phyloP scores from a whole-genome alignment of 2,797 vertebrate species.

The Clarias platycephalus region DNA sequence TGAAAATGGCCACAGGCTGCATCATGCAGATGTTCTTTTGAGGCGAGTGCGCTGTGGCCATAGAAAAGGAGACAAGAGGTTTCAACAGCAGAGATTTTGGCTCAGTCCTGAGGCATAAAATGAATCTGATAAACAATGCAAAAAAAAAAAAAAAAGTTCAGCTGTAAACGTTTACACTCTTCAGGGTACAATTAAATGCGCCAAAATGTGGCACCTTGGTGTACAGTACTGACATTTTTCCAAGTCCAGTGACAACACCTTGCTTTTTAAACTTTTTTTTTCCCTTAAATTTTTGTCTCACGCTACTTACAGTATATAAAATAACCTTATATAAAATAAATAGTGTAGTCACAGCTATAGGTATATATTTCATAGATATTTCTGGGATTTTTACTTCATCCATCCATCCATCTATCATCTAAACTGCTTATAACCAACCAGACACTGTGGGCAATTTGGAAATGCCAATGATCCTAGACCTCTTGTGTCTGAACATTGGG shows the following conservation, averaged over 20 bases:
- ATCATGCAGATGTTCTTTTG: conserved; percentile 46
- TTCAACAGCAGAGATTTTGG: conserved; percentile 73
- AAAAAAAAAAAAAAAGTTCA: background rate
- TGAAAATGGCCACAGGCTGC: conserved; percentile 41
- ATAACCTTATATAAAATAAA: background rate
- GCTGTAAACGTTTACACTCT: background rate
- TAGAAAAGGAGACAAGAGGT: conserved; percentile 55
- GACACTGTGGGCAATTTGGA: too few relatives aligned
- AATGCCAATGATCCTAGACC: too few relatives aligned
- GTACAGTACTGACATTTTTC: too few relatives aligned
- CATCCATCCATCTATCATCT: too few relatives aligned
- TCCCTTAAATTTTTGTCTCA: background rate
- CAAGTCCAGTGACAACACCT: background rate
- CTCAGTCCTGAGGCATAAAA: conserved; percentile 47
- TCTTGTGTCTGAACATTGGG: too few relatives aligned
- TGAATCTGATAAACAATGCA: conserved; percentile 8
- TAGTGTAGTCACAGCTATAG: too few relatives aligned
- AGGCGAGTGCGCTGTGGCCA: conserved; percentile 58
- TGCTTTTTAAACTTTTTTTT: background rate
- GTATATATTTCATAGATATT: background rate
- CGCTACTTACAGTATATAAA: background rate
- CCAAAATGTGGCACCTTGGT: too few relatives aligned
- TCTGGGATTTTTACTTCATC: background rate
- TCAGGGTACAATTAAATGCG: background rate
- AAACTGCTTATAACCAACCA: too few relatives aligned